Percentiles rank a stretch among this genome's conserved stretches.
Evolutionary conservation across 2,797 vertebrate species (phyloP).

Genomic region (Mormyrus proboscirostris): DNA sequence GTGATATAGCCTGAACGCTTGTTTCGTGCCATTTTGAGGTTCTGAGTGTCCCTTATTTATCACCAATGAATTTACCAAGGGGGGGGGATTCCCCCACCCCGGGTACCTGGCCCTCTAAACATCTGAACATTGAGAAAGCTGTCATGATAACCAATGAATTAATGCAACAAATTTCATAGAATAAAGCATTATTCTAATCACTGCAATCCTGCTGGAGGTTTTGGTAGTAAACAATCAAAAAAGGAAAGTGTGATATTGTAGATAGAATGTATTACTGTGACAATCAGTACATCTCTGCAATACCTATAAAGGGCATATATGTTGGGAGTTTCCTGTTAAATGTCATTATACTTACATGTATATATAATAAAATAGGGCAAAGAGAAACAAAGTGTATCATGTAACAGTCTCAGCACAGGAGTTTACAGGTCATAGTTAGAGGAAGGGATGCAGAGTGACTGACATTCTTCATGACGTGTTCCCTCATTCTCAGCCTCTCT

Average conservation of each 20-base stretch:
- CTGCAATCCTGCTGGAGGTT: not conserved
- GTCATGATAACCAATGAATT: not conserved
- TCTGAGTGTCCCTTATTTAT: not conserved
- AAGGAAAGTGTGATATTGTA: not conserved
- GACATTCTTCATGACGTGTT: slow-evolving; percentile 84
- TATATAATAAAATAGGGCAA: not conserved
- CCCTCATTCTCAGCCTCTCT: slow-evolving; percentile 82
- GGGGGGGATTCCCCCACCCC: not conserved
- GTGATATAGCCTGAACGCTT: not conserved
- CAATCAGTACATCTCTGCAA: slow-evolving; percentile 1
- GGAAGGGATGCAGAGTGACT: slow-evolving; percentile 21
- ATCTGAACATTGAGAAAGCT: not conserved
- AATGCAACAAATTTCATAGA: not conserved
- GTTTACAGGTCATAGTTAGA: not conserved
- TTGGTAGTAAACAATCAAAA: not conserved
- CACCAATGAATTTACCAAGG: not conserved
- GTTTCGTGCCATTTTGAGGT: not conserved
- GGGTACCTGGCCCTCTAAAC: not conserved
- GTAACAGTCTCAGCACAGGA: not conserved
- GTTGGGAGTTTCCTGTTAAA: not conserved
- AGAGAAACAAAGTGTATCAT: not conserved
- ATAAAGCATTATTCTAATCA: not conserved
- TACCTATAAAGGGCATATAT: not conserved
- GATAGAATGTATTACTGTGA: not conserved
- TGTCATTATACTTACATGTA: not conserved